Conservation (phyloP, 2,888 invertebrate species). For the Schrankia costaestrigalis region DNA sequence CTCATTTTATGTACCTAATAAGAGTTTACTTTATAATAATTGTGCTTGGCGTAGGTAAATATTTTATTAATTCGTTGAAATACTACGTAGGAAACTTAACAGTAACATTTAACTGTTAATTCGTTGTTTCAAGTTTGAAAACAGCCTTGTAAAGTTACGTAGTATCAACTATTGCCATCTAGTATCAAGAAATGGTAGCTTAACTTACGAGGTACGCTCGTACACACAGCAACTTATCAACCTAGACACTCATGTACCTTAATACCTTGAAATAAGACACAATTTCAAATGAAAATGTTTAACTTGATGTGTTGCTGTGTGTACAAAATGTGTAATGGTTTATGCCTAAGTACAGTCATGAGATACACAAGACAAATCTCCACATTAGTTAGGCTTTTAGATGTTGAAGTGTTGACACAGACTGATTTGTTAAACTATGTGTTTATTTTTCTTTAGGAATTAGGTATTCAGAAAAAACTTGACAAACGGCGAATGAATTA, state of each 20-base stretch:
- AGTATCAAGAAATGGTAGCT: slow-evolving; percentile 7
- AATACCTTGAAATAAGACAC: background rate
- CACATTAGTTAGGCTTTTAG: slow-evolving; percentile 33
- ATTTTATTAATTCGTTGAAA: too few species aligned
- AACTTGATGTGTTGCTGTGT: background rate
- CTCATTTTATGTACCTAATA: too few species aligned
- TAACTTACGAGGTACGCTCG: too few species aligned
- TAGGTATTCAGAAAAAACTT: background rate
- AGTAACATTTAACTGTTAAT: too few species aligned
- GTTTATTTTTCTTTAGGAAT: slow-evolving; percentile 3
- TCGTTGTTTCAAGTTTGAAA: too few species aligned
- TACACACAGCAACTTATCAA: too few species aligned
- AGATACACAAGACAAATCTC: slow-evolving; percentile 26
- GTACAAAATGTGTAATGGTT: slow-evolving; percentile 11
- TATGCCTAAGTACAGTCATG: slow-evolving; percentile 13
- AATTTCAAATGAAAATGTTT: background rate
- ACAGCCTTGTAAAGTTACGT: too few species aligned
- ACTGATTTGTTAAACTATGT: slow-evolving; percentile 20
- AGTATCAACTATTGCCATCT: slow-evolving; percentile 20
- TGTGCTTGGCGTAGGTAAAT: too few species aligned
- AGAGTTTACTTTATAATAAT: too few species aligned
- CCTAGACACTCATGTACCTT: too few species aligned
- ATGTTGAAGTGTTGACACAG: slow-evolving; percentile 17
- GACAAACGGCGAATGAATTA: background rate
- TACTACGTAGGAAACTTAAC: too few species aligned